Base-by-base conservation (phyloP, 2,888 invertebrate genomes). In the Gasteruption jaculator region DNA sequence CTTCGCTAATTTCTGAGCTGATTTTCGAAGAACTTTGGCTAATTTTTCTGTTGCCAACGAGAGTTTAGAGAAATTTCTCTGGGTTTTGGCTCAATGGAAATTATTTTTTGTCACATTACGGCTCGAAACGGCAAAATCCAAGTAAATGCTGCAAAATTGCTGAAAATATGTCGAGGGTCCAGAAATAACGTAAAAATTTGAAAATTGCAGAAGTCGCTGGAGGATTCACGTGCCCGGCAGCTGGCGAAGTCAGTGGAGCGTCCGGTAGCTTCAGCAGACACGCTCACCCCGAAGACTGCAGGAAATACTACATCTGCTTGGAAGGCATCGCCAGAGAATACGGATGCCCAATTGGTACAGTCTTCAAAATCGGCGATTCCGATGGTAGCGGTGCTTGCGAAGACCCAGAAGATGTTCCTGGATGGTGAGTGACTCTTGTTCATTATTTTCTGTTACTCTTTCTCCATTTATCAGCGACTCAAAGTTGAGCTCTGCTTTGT, bases 271-370 rank as follows among this genome's bases (percentile, higher is more conserved):
- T 93, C 84, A 91, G 91, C 58, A 84, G 93, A 68, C 93, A 93
- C 74, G 91, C 92, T 44, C 93, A 94, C 73, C 92, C 92, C 24
- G 91, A 91, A 55, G 91, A 91, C 74, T 91, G 91, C 80, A 85
- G 93, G 64, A 92, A 93, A 72, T 94, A 92, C 76, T 94, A 90
- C 79, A 91, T 93, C 73, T 94, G 93, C 70, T 73, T 92, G 52
- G 92, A 92, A 72, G 88, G 89, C 55, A 85, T 83, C 44, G 89
- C 93, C 52, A 82, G 93, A 56, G 92, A 93, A 73, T 93, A 93
- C 73, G 93, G 93, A 52, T 94, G 93, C 77, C 92, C 92, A 63
- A 90, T 94, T 68, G 93, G 93, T 42, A 92, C 92, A 42, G 93
- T 93, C 38, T 94, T 92, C 85, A 91, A 91, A 74, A 91, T 92